Conservation (phyloP, 2,113 vertebrate genomes). For the Myrmecophaga tridactyla region DNA sequence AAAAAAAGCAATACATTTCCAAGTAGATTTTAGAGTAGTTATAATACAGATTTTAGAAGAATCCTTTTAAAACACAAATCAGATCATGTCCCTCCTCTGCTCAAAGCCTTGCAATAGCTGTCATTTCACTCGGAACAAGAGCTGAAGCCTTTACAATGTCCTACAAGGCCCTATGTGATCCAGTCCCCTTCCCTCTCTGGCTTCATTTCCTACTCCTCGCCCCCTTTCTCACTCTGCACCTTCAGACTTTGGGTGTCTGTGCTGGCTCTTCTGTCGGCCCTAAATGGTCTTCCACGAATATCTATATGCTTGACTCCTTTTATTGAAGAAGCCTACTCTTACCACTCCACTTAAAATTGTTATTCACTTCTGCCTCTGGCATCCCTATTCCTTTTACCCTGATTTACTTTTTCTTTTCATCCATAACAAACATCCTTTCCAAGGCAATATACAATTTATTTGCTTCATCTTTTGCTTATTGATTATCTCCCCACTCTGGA, state of each 20-base stretch:
- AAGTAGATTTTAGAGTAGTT: too few relatives aligned
- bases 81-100: not conserved
- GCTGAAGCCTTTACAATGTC: not conserved
- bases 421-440: not conserved
- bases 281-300: not conserved
- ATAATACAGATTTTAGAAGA: too few relatives aligned
- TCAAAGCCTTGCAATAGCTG: not conserved
- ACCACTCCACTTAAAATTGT: not conserved
- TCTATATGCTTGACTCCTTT: accelerated
- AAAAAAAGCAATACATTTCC: too few relatives aligned
- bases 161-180: too few relatives aligned
- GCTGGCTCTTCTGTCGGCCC: not conserved
- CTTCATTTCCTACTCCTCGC: not conserved
- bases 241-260: not conserved
- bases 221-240: not conserved
- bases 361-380: not conserved
- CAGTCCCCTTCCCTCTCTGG: not conserved
- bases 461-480: not conserved
- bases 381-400: not conserved
- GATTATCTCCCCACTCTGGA: not conserved
- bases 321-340: too few relatives aligned
- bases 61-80: not conserved
- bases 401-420: not conserved
- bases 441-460: not conserved
- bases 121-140: not conserved